Percentiles rank a stretch among this genome's conserved stretches.
These are phyloP conservation scores for Stigmatopora argus DNA, from an alignment of 2,113 vertebrate species.

Conservation along the genomic window DNA sequence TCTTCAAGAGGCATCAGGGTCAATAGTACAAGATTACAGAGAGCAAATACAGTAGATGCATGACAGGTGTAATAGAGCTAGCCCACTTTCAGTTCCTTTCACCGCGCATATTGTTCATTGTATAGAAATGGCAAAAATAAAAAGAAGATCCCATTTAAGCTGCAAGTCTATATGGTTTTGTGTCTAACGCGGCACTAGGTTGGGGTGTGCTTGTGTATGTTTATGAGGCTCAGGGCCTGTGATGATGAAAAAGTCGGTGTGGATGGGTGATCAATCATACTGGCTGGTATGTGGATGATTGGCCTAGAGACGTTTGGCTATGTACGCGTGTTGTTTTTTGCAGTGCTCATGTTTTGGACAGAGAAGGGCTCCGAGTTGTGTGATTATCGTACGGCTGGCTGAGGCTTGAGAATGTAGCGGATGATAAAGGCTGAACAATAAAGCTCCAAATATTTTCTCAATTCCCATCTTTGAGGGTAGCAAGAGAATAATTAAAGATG, in stretches of 20 bases:
- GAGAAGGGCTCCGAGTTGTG: slow-evolving; percentile 6
- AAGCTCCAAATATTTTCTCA: slow-evolving; percentile 22
- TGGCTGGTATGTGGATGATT: slow-evolving; percentile 31
- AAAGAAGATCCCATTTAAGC: slow-evolving; percentile 24
- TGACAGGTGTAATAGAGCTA: slow-evolving; percentile 35
- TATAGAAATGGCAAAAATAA: slow-evolving; percentile 23
- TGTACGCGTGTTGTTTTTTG: slow-evolving; percentile 14
- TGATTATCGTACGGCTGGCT: slow-evolving; percentile 11
- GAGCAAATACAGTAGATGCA: slow-evolving; percentile 34
- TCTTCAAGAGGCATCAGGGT: slow-evolving; percentile 45
- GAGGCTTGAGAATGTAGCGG: slow-evolving; percentile 8
- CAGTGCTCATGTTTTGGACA: not conserved
- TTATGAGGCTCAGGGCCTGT: slow-evolving; percentile 19
- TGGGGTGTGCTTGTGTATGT: slow-evolving; percentile 1
- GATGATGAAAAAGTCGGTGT: slow-evolving; percentile 41
- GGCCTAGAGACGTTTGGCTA: slow-evolving; percentile 21
- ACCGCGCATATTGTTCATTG: slow-evolving; percentile 31
- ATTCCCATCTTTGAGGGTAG: slow-evolving; percentile 24
- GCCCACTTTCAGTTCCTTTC: slow-evolving; percentile 23
- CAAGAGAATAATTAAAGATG: slow-evolving; percentile 10
- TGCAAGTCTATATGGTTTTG: slow-evolving; percentile 19
- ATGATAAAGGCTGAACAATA: slow-evolving; percentile 32
- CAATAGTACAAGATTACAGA: slow-evolving; percentile 48
- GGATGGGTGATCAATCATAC: slow-evolving; percentile 47
- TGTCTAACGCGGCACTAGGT: slow-evolving; percentile 11